These are phyloP conservation scores for Boulengeromyrus knoepffleri DNA, from an alignment of 2,113 vertebrate species.

Conservation along the genomic window DNA sequence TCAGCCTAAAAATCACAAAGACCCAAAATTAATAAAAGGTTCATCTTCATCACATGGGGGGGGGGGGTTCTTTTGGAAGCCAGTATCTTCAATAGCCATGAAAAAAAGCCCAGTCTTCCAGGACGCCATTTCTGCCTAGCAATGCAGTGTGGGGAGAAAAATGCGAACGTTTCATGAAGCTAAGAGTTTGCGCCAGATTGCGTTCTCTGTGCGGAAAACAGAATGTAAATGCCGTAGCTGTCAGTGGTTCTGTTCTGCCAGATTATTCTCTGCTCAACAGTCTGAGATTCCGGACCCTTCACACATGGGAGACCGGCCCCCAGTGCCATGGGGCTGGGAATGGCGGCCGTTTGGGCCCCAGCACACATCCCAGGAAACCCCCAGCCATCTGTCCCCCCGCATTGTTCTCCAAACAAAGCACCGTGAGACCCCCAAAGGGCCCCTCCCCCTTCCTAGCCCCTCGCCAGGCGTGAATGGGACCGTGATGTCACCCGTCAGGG, in stretches of 20 bases:
- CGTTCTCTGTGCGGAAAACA: background rate
- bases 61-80: background rate
- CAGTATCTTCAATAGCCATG: background rate
- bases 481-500: background rate
- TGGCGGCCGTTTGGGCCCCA: slow-evolving; percentile 9
- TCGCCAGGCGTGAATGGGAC: background rate
- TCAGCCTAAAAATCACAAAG: background rate
- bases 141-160: background rate
- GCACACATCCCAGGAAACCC: background rate
- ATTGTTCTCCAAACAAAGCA: slow-evolving; percentile 33
- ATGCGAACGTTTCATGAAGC: background rate
- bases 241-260: slow-evolving; percentile 1
- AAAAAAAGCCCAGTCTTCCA: background rate
- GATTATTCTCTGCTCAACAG: background rate
- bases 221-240: background rate
- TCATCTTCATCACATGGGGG: background rate
- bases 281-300: background rate
- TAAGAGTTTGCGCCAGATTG: background rate
- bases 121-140: background rate
- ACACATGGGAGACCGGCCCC: background rate
- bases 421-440: background rate
- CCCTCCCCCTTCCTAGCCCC: background rate
- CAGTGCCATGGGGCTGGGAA: background rate
- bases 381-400: slow-evolving; percentile 19
- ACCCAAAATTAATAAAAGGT: background rate